Percentiles rank a stretch among this genome's conserved stretches.
phyloP scores from a whole-genome alignment of 2,888 invertebrate genomes.

The Seladonia tumulorum region DNA sequence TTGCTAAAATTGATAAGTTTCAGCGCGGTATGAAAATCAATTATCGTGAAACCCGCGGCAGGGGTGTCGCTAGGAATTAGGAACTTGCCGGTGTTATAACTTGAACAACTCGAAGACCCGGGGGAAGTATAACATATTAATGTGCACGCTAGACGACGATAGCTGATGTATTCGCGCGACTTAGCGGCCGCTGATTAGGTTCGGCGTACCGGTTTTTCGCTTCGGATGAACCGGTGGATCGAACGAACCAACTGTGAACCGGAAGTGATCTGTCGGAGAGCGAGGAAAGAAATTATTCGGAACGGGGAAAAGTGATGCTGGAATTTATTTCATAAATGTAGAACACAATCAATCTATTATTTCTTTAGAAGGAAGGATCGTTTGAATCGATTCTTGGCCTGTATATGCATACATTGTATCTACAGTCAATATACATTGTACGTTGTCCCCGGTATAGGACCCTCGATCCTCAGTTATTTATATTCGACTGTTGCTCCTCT shows the following conservation, averaged over 20 bases:
- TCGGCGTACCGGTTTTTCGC: neutral
- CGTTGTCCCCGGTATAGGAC: no score
- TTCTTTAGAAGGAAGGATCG: no score
- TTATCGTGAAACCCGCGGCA: constrained; percentile 32
- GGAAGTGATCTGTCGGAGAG: constrained; percentile 23
- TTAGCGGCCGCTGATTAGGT: neutral
- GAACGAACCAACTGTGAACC: neutral
- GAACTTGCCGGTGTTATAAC: constrained; percentile 40
- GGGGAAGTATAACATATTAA: constrained; percentile 45
- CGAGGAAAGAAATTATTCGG: constrained; percentile 41
- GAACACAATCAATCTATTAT: no score
- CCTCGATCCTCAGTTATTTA: no score
- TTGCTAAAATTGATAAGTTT: constrained; percentile 57
- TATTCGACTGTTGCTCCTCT: no score
- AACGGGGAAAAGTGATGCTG: no score
- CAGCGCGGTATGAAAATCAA: constrained; percentile 47
- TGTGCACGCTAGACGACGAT: constrained; percentile 15
- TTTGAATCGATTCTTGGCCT: no score
- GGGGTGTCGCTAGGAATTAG: constrained; percentile 41
- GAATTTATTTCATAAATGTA: no score
- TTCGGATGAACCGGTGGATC: neutral
- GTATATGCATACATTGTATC: no score
- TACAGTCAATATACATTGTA: no score
- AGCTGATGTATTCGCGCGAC: constrained; percentile 13
- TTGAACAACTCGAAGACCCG: constrained; percentile 33